Evolutionary conservation across 2,797 vertebrate species (phyloP).

Genomic region (Schizopygopsis malacanthus): DNA sequence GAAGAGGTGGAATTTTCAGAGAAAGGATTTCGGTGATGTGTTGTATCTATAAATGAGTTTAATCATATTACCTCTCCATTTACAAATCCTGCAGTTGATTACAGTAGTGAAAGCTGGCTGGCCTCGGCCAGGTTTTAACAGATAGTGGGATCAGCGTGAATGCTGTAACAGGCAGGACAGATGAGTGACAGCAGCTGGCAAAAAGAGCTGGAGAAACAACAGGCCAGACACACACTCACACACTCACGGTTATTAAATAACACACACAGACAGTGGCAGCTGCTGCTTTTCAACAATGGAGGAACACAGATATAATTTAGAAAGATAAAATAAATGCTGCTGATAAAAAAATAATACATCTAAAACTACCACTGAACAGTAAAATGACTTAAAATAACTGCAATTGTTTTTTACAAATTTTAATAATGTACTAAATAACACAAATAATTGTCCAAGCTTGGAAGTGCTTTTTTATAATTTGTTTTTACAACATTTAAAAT

Average conservation of each 20-base stretch:
- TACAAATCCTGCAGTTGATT: slow-evolving; percentile 58
- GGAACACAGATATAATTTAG: neutral
- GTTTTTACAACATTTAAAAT: neutral
- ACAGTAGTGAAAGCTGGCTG: slow-evolving; percentile 51
- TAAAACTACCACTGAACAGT: neutral
- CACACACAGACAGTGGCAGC: neutral
- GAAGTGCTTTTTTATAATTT: no score
- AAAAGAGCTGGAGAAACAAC: slow-evolving; percentile 8
- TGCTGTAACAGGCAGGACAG: slow-evolving; percentile 16
- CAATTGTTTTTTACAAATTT: neutral
- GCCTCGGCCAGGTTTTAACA: slow-evolving; percentile 18
- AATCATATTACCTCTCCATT: slow-evolving; percentile 61
- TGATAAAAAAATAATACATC: neutral
- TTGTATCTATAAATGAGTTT: slow-evolving; percentile 48
- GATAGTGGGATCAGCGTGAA: slow-evolving; percentile 17
- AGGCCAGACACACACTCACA: neutral
- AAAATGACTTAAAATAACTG: neutral
- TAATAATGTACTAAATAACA: neutral
- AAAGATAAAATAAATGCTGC: neutral
- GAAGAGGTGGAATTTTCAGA: slow-evolving; percentile 32
- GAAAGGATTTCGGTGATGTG: slow-evolving; percentile 54
- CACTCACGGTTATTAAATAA: neutral
- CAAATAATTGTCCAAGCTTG: neutral
- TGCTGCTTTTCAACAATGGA: neutral
- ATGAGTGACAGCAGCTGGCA: slow-evolving; percentile 48